A percentile compares a stretch with the other conserved stretches of the same genome.
Evolutionary conservation across 2,113 vertebrate species (phyloP).

Genomic region (Epinephelus moara): DNA sequence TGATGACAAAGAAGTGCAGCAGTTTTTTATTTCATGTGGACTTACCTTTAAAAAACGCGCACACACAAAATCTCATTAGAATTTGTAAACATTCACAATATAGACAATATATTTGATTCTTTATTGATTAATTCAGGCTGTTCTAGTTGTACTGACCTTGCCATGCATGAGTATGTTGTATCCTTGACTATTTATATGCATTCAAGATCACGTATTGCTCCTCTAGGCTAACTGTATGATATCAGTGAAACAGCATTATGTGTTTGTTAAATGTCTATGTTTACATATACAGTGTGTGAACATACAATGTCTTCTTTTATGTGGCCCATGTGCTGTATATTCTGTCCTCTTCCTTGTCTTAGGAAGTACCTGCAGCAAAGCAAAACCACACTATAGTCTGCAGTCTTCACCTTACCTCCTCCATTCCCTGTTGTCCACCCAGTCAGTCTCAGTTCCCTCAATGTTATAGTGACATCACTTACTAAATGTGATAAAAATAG

Average conservation of each 20-base stretch:
- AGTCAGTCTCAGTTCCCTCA: conserved; percentile 32
- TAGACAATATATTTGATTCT: not conserved
- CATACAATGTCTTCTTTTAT: not conserved
- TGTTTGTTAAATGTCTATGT: conserved; percentile 10
- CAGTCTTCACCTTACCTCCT: conserved; percentile 29
- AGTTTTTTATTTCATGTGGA: not conserved
- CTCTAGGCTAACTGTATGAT: not conserved
- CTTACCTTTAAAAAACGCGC: not conserved
- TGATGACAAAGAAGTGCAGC: not conserved
- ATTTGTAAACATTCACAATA: conserved; percentile 2
- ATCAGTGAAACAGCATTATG: not conserved
- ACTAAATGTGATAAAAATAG: conserved; percentile 68
- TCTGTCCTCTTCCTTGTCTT: conserved; percentile 11
- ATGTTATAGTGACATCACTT: conserved; percentile 62
- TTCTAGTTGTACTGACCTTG: not conserved
- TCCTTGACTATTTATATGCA: conserved; percentile 16
- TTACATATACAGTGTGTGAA: not conserved
- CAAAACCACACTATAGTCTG: conserved; percentile 11
- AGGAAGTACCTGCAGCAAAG: conserved; percentile 10
- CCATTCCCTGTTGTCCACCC: conserved; percentile 7
- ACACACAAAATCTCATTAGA: not conserved
- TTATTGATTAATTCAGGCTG: not conserved
- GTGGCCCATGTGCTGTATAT: not conserved
- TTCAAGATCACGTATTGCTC: conserved; percentile 13
- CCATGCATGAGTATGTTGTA: not conserved